These are phyloP conservation scores for Drosophila novamexicana DNA, from an alignment of 1,140 invertebrate species.

Conservation along the genomic window DNA sequence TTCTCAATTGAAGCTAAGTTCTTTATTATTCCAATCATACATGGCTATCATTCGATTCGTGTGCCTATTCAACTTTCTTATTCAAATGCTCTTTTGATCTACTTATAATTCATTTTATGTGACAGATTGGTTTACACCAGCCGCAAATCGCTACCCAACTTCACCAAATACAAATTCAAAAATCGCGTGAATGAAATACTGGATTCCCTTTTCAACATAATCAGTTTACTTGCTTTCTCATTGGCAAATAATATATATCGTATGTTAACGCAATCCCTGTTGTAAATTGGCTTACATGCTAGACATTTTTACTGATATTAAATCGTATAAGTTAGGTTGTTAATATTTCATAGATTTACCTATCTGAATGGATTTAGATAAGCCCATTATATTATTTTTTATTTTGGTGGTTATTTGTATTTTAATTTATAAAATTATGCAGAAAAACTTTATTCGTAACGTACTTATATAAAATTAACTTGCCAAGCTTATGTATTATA, in stretches of 20 bases:
- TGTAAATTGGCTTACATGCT: neutral
- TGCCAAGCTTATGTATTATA: neutral
- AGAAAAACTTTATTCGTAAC: too few relatives aligned
- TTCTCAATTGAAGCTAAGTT: neutral
- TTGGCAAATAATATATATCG: neutral
- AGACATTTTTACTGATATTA: too few relatives aligned
- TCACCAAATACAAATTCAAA: slow-evolving; percentile 11
- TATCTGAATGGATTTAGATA: too few relatives aligned
- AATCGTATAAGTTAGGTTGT: too few relatives aligned
- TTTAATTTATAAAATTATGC: too few relatives aligned
- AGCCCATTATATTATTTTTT: too few relatives aligned
- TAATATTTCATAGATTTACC: too few relatives aligned
- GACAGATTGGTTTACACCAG: slow-evolving; percentile 8
- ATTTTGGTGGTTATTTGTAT: too few relatives aligned
- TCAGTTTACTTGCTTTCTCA: neutral
- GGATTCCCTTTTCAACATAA: neutral
- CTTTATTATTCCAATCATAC: neutral
- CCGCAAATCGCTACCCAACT: neutral
- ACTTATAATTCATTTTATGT: slow-evolving; percentile 4
- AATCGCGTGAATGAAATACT: neutral
- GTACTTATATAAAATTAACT: neutral
- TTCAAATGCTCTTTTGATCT: slow-evolving; percentile 14
- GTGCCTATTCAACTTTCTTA: slow-evolving; percentile 7
- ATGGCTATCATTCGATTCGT: neutral
- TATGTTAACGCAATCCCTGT: neutral